Base-by-base conservation (phyloP, 37 sponge, comb jelly and placozoan species). In the Theonella swinhoei region DNA sequence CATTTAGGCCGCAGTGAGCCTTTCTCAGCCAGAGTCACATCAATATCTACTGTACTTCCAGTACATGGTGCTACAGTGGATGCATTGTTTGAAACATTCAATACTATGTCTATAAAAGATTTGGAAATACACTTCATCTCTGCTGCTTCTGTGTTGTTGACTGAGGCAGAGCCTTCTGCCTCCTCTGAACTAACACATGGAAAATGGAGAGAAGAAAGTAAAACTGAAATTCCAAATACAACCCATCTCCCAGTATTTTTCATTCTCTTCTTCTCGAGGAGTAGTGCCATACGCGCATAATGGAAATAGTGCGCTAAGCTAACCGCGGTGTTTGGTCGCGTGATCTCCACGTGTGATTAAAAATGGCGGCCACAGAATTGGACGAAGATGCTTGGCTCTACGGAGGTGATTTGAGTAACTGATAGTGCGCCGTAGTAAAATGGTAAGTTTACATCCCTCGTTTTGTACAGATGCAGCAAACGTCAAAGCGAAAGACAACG, bases 311-410 rank as follows among this genome's bases (percentile, higher is more conserved):
- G 37, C 35, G 37, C 23, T 9, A 70, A 70, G 3, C 23, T 14
- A 20, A 70, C 36, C 33, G 35, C 35, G 37, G 37, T 70, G 35
- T 4, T 14, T 14, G 38, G 72, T 33, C 33, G 8, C 22, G 37
- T 20, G 38, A 70, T 32, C 37, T 31, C 54, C 54, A 47, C 54
- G 54, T 47, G 54, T 35, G 33, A 32, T 8, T 25, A 64, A 59
- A 69, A 75, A 82, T 71, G 71, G 69, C 78, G 74, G 77, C 36
- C 65, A 62, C 33, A 22, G 74, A 11, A 26, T 77, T 61, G 30
- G 89, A 88, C 30, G 93, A 93, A 23, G 93, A 93, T 25, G 70
- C 78, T 73, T 93, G 87, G 87, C 80, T 93, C 17, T 93, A 93
- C 47, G 93, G 93, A 40, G 79, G 70, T 33, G 81, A 70, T 33